These are phyloP conservation scores for Paedocypris micromegethes DNA, from an alignment of 2,797 vertebrate species.

Conservation along the genomic window DNA sequence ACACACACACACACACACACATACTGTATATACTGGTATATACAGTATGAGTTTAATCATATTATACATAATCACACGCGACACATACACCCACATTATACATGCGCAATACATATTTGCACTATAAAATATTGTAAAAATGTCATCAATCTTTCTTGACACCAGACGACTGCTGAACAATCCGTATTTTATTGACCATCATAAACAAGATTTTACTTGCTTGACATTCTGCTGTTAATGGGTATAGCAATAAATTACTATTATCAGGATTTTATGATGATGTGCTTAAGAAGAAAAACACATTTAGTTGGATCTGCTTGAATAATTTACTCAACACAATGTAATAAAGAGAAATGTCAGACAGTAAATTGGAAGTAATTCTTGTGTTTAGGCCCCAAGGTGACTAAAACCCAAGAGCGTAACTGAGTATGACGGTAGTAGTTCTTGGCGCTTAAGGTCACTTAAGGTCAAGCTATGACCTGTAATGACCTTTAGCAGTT, in stretches of 20 bases:
- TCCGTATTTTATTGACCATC: not conserved
- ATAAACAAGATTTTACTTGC: conserved; percentile 9
- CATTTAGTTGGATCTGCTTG: conserved; percentile 2
- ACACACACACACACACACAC: too few relatives aligned
- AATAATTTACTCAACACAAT: conserved; percentile 4
- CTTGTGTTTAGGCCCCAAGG: conserved; percentile 1
- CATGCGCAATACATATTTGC: too few relatives aligned
- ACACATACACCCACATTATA: too few relatives aligned
- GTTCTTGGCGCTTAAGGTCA: not conserved
- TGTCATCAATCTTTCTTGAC: not conserved
- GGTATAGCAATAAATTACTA: not conserved
- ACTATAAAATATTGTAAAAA: too few relatives aligned
- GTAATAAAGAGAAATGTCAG: conserved; percentile 11
- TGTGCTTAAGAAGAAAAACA: not conserved
- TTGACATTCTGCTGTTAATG: not conserved
- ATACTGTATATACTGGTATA: too few relatives aligned
- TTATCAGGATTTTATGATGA: conserved; percentile 2
- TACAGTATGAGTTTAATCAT: too few relatives aligned
- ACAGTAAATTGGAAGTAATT: conserved; percentile 5
- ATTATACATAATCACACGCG: too few relatives aligned
- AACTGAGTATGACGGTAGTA: not conserved
- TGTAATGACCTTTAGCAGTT: not conserved
- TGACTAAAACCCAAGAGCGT: not conserved
- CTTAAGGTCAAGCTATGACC: conserved; percentile 4
- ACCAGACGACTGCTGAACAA: conserved; percentile 14